Conservation (phyloP, 2,113 vertebrate genomes). For the Excalfactoria chinensis region DNA sequence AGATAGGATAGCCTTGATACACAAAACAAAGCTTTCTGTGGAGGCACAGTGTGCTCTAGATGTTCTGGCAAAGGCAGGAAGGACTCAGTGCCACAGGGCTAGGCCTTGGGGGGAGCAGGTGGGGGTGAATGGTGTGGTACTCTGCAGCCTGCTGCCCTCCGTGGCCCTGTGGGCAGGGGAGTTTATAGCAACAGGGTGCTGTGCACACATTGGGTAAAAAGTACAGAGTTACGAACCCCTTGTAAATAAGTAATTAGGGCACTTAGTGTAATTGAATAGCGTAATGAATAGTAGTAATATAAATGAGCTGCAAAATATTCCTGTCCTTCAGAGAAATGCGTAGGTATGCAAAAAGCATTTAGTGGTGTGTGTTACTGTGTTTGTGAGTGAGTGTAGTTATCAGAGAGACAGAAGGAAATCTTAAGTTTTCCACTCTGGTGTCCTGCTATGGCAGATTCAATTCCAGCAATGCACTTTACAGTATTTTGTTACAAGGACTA, state of each 20-base stretch:
- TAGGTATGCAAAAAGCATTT: conserved; percentile 18
- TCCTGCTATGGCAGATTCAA: conserved; percentile 11
- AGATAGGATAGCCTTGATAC: neutral
- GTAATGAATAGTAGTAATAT: conserved; percentile 59
- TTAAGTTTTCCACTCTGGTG: neutral
- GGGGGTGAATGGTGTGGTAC: neutral
- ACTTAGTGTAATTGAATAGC: conserved; percentile 61
- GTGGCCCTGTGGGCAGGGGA: neutral
- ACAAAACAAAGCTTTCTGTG: neutral
- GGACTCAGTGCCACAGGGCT: neutral
- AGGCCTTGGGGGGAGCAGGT: neutral
- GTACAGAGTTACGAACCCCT: conserved; percentile 45
- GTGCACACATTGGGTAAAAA: neutral
- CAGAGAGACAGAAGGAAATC: conserved; percentile 22
- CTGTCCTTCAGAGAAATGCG: conserved; percentile 30
- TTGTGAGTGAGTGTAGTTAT: neutral
- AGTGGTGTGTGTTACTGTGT: neutral
- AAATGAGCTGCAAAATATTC: conserved; percentile 30
- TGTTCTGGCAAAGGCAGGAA: neutral
- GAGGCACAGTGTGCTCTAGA: neutral
- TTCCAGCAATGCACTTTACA: conserved; percentile 54
- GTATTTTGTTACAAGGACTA: conserved; percentile 50
- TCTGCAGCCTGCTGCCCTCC: neutral
- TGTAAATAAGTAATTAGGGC: conserved; percentile 72
- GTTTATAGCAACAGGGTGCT: neutral